Conservation (phyloP, 2,888 invertebrate genomes). For the Napeogenes sylphis region DNA sequence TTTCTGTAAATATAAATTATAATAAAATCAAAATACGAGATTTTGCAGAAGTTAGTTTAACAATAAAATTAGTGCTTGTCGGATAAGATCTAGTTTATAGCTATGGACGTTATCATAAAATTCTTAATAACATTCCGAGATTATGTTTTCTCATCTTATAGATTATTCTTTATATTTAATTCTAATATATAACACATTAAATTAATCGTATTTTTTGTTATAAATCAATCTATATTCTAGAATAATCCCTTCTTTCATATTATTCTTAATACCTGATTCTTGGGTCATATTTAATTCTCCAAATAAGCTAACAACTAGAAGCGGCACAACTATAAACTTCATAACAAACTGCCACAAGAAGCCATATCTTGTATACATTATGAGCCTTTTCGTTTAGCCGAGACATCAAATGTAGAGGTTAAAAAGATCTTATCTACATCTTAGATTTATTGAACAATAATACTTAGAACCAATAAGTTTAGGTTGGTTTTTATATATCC, state of each 20-base stretch:
- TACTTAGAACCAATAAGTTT: constrained; percentile 27
- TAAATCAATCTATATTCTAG: too few relatives aligned
- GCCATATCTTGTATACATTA: constrained; percentile 75
- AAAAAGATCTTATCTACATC: constrained; percentile 38
- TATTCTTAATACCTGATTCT: constrained; percentile 54
- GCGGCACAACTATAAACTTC: constrained; percentile 72
- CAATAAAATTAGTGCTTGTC: constrained; percentile 36
- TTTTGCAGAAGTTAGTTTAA: constrained; percentile 12
- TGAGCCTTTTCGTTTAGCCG: constrained; percentile 73
- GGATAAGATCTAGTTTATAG: constrained; percentile 61
- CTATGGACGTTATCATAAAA: constrained; percentile 59
- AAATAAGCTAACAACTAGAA: constrained; percentile 67
- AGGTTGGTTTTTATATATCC: constrained; percentile 37
- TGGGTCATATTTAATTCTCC: constrained; percentile 51
- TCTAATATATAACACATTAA: too few relatives aligned
- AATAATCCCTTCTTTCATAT: constrained; percentile 34
- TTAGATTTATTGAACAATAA: constrained; percentile 31
- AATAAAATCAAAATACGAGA: background rate
- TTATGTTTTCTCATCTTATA: constrained; percentile 40
- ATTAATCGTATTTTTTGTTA: too few relatives aligned
- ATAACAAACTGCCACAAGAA: constrained; percentile 74
- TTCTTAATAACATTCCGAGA: constrained; percentile 66
- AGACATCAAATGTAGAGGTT: constrained; percentile 36
- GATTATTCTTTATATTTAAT: constrained; percentile 35
- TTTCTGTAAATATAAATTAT: too few relatives aligned